Percentiles rank a stretch among this genome's conserved stretches.
phyloP scores from a whole-genome alignment of 2,797 vertebrate genomes.

The Falco rusticolus region DNA sequence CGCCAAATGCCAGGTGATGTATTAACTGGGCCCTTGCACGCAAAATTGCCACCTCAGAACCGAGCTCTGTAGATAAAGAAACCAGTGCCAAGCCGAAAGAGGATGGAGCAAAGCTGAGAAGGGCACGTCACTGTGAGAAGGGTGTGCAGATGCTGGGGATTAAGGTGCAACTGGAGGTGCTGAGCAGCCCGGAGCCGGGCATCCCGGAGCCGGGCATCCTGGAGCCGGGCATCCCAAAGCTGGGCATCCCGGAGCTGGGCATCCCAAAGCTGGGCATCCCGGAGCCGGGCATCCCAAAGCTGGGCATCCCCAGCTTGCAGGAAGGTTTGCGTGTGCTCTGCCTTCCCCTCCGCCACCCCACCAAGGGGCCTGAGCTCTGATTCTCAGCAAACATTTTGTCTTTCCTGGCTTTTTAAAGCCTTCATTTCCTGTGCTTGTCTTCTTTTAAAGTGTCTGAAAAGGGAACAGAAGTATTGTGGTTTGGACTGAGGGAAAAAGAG shows the following conservation, averaged over 20 bases:
- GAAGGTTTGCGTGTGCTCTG: neutral
- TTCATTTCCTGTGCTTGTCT: neutral
- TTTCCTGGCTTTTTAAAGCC: neutral
- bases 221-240: too few species aligned
- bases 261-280: too few species aligned
- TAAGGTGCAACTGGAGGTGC: neutral
- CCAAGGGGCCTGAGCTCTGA: neutral
- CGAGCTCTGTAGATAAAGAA: neutral
- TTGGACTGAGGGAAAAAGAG: neutral
- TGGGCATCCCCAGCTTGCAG: rapidly evolving
- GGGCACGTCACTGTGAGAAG: neutral
- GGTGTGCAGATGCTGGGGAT: neutral
- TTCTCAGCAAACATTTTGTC: neutral
- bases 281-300: neutral
- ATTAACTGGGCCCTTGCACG: neutral
- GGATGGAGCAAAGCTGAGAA: neutral
- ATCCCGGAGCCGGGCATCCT: too few species aligned
- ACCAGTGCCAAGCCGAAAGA: neutral
- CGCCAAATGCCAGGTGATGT: neutral
- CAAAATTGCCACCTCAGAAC: neutral
- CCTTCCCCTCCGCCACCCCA: rapidly evolving
- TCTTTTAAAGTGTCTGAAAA: neutral
- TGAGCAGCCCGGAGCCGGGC: neutral
- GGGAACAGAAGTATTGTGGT: neutral
- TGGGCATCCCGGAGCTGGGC: too few species aligned